Base-by-base conservation (phyloP, 2,113 vertebrate genomes). In the Peromyscus maniculatus region DNA sequence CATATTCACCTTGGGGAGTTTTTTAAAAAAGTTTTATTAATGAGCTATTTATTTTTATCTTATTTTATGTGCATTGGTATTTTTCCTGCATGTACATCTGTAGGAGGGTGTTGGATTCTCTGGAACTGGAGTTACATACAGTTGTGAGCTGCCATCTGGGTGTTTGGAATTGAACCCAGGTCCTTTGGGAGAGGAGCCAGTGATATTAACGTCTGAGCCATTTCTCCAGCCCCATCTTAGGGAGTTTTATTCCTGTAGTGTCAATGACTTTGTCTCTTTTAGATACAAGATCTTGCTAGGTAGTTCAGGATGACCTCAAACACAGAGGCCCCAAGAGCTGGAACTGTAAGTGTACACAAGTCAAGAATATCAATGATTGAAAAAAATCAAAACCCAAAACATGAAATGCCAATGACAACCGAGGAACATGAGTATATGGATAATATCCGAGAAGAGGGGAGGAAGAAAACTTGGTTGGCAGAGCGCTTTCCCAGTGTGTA, bases 371-470 rank as follows among this genome's bases (percentile, higher is more conserved):
- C 82, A 52, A n/a, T 69, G 26, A 22, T 36, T 72, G 4, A 39
- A 69, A 28, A 69, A 19, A 46, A n/a, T 10, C 26, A 66, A 69
- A 49, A 82, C 52, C 13, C 26, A 66, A 69, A 49, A 82, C 52
- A 15, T 1, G 33, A 82, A 96, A 86, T 89, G 31, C 55, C 77
- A 69, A 22, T 74, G 96, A 66, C 87, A 90, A 93, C 49, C 94
- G 7, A 5, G 39, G 52, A 95, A 92, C 49, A 72, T 52, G 62
- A 84, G 66, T 67, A 39, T 72, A 26, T 4, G 49, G 26, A 69
- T 84, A 4, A 71, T 64, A 83, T 96, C n/a, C 91, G 64, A 87
- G 96, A 46, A 83, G 3, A 9, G 13, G 12, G n/a, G 9, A 72
- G 46, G 66, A 52, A 67, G n/a, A 49, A 36, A 15, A 71, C 15